Evolutionary conservation across 2,888 invertebrate genomes (phyloP), one percentile per base, ranked within the genome.

Genomic region (Temnothorax unifasciatus): DNA sequence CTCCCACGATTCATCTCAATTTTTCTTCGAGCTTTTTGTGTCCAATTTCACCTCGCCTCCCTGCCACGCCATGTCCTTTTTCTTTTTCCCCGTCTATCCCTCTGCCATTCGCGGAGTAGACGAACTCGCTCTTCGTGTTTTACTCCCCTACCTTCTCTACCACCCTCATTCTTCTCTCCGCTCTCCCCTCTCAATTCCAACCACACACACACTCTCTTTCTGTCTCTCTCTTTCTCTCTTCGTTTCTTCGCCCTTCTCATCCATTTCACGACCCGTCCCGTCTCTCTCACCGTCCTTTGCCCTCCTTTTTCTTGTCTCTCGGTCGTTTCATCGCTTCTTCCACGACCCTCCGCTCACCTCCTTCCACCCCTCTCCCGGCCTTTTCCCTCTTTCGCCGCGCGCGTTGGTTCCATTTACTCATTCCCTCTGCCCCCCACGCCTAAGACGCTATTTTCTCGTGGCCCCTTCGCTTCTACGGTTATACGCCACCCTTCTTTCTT

Each of bases 241-340:
- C 75, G 64, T 73, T 76, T 68, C 83, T 73, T 85, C 66, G 69
- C 52, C 47, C 75, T 81, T 74, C 82, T 73, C 73, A 63, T 68
- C 47, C 83, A 61, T 82, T 77, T 86, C 81, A 83, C 64, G 85
- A 73, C 79, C 38, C 89, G 69, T 81, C 79, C 85, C 87, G 50
- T 84, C 87, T 88, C 84, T 69, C 81, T 85, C 77, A 6, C 87
- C 86, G 75, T 86, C 82, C 86, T 86, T 85, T 85, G 83, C 94
- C 94, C 94, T 94, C 94, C 94, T 95, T 95, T 94, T 95, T 93
- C 93, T 93, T 93, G 93, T 95, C 95, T 94, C 94, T 95, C 92
- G 93, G 92, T 90, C 92, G 91, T 92, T 90, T 86, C 89, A 86
- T 86, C 92, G 86, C 86, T 87, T 89, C 91, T 90, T 89, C 88